Percentiles rank a stretch among this genome's conserved stretches.
These are phyloP conservation scores for Drepana falcataria DNA, from an alignment of 2,888 invertebrate species.

Conservation along the genomic window DNA sequence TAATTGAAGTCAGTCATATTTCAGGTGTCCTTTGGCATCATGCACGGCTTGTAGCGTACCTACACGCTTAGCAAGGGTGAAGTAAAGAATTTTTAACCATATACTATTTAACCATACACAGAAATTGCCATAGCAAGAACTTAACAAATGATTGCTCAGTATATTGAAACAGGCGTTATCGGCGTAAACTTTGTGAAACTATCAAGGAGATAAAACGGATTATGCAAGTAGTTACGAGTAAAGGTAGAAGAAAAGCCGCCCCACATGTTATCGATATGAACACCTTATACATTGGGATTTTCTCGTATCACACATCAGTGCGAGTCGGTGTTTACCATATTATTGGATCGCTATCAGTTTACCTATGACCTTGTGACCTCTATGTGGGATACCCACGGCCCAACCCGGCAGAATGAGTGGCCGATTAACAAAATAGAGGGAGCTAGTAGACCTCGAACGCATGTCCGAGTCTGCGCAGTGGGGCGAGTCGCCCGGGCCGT, in stretches of 20 bases:
- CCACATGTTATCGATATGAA: not conserved
- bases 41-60: too few relatives aligned
- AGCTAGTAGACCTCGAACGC: conserved; percentile 50
- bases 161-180: not conserved
- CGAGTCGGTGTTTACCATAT: conserved; percentile 33
- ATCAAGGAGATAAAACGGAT: too few relatives aligned
- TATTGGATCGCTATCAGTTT: conserved; percentile 38
- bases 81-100: too few relatives aligned
- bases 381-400: conserved; percentile 43
- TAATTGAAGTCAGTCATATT: too few relatives aligned
- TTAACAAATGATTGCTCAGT: not conserved
- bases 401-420: conserved; percentile 53
- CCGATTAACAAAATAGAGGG: conserved; percentile 51
- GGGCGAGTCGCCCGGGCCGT: conserved; percentile 55
- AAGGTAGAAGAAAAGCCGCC: not conserved
- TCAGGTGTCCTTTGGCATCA: too few relatives aligned
- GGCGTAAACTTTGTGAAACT: not conserved
- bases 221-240: not conserved
- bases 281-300: not conserved
- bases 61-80: too few relatives aligned
- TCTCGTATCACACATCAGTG: not conserved
- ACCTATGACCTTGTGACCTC: conserved; percentile 71
- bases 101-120: too few relatives aligned
- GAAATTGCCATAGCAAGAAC: too few relatives aligned
- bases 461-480: conserved; percentile 66